These are phyloP conservation scores for Liopterus haemorrhoidalis DNA, from an alignment of 2,888 invertebrate species.

Conservation along the genomic window DNA sequence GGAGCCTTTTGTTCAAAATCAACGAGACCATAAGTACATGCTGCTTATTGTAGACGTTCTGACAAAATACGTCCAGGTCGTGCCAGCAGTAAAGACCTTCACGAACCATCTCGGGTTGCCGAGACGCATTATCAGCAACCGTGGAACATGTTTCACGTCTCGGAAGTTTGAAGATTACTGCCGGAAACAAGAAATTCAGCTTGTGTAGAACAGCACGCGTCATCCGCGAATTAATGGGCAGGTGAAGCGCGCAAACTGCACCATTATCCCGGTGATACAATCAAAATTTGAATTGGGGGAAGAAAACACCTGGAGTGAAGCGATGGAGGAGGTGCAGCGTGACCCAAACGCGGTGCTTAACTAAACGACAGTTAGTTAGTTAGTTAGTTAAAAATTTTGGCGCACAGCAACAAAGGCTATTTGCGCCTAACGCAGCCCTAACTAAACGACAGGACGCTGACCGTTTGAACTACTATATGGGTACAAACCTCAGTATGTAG, in stretches of 20 bases:
- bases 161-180: constrained; percentile 37
- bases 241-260: constrained; percentile 32
- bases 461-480: too few relatives aligned
- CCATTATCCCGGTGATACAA: constrained; percentile 27
- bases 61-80: too few relatives aligned
- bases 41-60: too few relatives aligned
- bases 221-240: constrained; percentile 38
- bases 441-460: too few relatives aligned
- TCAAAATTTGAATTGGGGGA: constrained; percentile 28
- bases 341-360: constrained; percentile 32
- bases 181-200: constrained; percentile 33
- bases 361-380: constrained; percentile 22
- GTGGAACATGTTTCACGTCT: constrained; percentile 40
- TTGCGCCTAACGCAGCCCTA: too few relatives aligned
- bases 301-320: constrained; percentile 32
- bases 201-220: constrained; percentile 28
- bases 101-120: constrained; percentile 36
- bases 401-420: too few relatives aligned
- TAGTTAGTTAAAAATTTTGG: too few relatives aligned
- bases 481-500: too few relatives aligned
- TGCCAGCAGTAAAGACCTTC: constrained; percentile 36
- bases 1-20: constrained; percentile 40
- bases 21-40: too few relatives aligned
- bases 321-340: constrained; percentile 28
- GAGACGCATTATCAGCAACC: constrained; percentile 37